Base-by-base conservation (phyloP, 2,888 invertebrate species). In the Nomada goodeniana region DNA sequence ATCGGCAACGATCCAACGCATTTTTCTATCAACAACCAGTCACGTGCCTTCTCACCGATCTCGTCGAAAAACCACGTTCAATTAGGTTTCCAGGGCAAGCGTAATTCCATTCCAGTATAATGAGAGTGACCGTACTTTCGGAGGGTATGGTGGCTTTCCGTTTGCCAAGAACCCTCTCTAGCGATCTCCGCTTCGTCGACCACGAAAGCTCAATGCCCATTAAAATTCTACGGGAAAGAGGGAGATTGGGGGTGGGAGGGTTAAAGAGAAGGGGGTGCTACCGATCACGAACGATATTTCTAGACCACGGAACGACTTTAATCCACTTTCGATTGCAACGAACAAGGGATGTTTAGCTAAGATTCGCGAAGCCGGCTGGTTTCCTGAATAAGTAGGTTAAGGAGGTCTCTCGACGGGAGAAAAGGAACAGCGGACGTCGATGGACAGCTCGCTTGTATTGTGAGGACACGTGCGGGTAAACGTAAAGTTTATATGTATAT, bases 1-100 rank as follows among this genome's bases (percentile, higher is more conserved):
- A 2, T 15, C 18, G 36, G 15, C 23, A 42, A 57, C 57, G 42
- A 47, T 15, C 29, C 3, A 15, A 59, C 29, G 59, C 44, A 59
- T 26, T 70, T 59, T 59, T 70, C 59, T 18, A 70, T 15, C 20
- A 2, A 59, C 11, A 10, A 10, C n/a, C 10, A 15, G 7, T 11
- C 52, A 63, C 47, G n/a, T 47, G 47, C 47, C 70, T 20, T 10
- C 47, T 7, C n/a, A 7, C 26, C n/a, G 13, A 10, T 59, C 57
- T 7, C 57, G 9, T 59, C 60, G 42, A 60, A 44, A 26, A 50
- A 52, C 26, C 59, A 55, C 55, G 57, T 50, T 42, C 63, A 83
- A 86, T 67, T 73, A n/a, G 78, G 83, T 85, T 73, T 85, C 79
- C 76, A 74, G 85, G 83, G 20, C 85, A 65, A 55, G 50, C 59